Conservation (phyloP, 1,140 invertebrate genomes). For the Dufourea novaeangliae region DNA sequence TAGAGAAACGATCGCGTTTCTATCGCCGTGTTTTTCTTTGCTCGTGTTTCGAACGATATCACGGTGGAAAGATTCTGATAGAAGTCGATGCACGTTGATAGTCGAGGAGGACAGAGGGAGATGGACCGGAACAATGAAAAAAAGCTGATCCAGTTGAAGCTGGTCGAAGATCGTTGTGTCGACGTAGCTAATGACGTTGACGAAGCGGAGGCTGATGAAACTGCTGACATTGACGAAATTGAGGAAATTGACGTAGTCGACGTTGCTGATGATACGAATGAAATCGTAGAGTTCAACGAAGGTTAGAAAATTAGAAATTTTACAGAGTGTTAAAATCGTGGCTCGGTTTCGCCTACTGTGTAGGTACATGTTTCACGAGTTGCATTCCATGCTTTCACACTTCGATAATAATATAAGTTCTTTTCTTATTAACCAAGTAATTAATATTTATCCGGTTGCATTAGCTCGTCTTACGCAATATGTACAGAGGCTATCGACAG, state of each 20-base stretch:
- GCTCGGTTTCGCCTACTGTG: background rate
- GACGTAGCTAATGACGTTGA: background rate
- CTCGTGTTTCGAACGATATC: background rate
- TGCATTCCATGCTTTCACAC: constrained; percentile 3
- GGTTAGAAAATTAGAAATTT: background rate
- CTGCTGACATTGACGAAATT: background rate
- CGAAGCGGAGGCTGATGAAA: background rate
- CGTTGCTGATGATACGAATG: background rate
- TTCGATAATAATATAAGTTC: background rate
- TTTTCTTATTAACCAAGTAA: background rate
- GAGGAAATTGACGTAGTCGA: background rate
- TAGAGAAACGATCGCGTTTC: background rate
- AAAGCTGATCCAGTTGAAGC: background rate
- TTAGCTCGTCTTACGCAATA: background rate
- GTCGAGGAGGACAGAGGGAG: background rate
- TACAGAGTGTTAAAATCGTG: background rate
- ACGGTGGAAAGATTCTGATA: background rate
- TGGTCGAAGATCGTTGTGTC: no score
- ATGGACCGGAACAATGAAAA: background rate
- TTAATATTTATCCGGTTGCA: background rate
- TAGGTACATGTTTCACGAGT: no score
- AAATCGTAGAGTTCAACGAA: background rate
- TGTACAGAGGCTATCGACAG: background rate
- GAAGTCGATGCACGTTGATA: background rate
- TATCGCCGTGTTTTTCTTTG: background rate